Base-by-base conservation (phyloP, 2,113 vertebrate genomes). In the Scolopax mira region DNA sequence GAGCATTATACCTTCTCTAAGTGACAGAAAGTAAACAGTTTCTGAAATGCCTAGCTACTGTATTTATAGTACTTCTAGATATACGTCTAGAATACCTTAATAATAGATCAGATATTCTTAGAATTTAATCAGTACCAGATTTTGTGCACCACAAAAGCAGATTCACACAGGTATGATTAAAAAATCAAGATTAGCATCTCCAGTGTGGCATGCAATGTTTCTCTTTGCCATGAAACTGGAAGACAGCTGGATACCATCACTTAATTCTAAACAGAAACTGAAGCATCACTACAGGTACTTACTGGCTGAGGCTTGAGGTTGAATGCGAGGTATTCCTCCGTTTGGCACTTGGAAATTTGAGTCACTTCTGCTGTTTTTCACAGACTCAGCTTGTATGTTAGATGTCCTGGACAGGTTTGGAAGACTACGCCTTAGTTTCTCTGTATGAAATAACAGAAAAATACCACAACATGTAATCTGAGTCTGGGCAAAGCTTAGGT, bases 281-380 rank as follows among this genome's bases (percentile, higher is more conserved):
- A 82, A 90, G 42, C 14, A 41, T 66, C 85, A 90, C 86, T 44
- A 51, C 84, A 93, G 46, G 85, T 90, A 99, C 99, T 99, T 98
- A 99, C 99, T 99, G 67, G 99, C 98, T 98, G 99, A 99, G 93
- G 98, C 97, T 95, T 99, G 99, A 97, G 98, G 97, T 98, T 99
- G 99, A 96, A 99, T 99, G 74, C 99, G 98, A 94, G 99, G 98
- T 84, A 99, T 99, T 94, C 99, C 99, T 94, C 99, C 99, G 55
- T 99, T 99, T 98, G 99, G 99, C 98, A 99, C 98, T 98, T 99
- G 99, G 90, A 99, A 98, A 97, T 99, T 99, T 95, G 99, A 99
- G 95, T 99, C 99, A 67, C 99, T 99, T 98, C 99, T 98, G 95
- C 99, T 99, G 98, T 99, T 99, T 98, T 99, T 99, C 91, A 99